Base-by-base conservation (phyloP, 2,888 invertebrate genomes). In the Drosophila ochracea region DNA sequence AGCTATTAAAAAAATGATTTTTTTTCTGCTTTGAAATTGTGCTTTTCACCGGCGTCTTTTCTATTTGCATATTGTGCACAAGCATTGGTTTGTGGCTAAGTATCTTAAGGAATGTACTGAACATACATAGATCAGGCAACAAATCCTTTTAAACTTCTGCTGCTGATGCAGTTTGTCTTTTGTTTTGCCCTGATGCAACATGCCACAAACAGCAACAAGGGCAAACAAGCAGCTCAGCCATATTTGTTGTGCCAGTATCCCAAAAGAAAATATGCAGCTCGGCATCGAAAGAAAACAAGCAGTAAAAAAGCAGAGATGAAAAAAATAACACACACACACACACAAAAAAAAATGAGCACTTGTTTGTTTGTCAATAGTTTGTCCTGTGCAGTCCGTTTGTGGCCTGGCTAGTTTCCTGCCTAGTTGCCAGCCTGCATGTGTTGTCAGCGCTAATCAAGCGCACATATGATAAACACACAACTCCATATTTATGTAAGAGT, bases 381-480 rank as follows among this genome's bases (percentile, higher is more conserved):
- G 72, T 83, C 66, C 81, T 82, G 73, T 74, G 83, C 77, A 84
- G 84, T 88, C 84, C 89, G 88, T 83, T 88, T 83, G 86, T 74
- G 82, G 85, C 73, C 72, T 58, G 78, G 50, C 78, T 71, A 71
- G 78, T 78, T 78, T 78, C 70, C 78, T 78, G 78, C 59, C 77
- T 72, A 50, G 60, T 25, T 21, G 60, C 58, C 58, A 54, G 73
- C 90, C 90, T 88, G 89, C 87, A 87, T 90, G 80, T 90, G 76
- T 90, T 90, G 90, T 89, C 91, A 90, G 82, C 91, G 90, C 89
- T 90, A 87, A 87, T 91, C 90, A 87, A 91, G 91, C 91, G 91
- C 86, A 90, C 88, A 86, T 82, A 91, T 91, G 90, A 87, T 91
- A 91, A 86, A 82, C 69, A 83, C 90, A 88, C 89, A 84, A 30